These are phyloP conservation scores for Tupiocoris notatus DNA, from an alignment of 2,888 invertebrate species.

Conservation along the genomic window DNA sequence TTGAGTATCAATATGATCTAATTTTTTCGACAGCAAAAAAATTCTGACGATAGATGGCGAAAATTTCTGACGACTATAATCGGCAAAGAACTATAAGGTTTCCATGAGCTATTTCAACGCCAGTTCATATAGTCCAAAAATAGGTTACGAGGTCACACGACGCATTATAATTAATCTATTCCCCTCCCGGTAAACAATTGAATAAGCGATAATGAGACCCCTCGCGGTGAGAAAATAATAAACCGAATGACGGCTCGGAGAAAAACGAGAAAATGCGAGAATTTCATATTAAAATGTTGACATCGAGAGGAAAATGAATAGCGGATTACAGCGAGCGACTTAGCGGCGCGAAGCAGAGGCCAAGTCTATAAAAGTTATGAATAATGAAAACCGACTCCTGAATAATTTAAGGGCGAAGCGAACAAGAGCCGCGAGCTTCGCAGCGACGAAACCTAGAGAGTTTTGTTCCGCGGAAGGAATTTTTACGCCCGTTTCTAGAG, in stretches of 20 bases:
- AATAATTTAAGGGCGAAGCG: constrained; percentile 32
- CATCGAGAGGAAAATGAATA: constrained; percentile 21
- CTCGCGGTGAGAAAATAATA: neutral
- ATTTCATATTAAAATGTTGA: constrained; percentile 3
- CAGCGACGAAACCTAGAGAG: neutral
- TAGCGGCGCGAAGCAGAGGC: neutral
- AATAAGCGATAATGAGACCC: neutral
- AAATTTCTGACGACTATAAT: too few species aligned
- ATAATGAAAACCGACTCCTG: constrained; percentile 36
- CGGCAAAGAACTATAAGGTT: too few species aligned
- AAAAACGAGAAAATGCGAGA: neutral
- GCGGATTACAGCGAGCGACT: constrained; percentile 9
- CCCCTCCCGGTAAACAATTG: too few species aligned
- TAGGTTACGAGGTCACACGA: too few species aligned
- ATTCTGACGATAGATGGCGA: too few species aligned
- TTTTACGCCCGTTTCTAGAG: constrained; percentile 9
- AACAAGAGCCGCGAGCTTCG: constrained; percentile 6
- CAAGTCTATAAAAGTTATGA: constrained; percentile 41
- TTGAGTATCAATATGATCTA: too few species aligned
- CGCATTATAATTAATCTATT: too few species aligned
- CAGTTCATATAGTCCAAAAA: too few species aligned
- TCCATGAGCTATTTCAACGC: too few species aligned
- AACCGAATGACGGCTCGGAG: neutral
- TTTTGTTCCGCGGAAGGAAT: constrained; percentile 36
- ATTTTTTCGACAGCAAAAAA: too few species aligned